Evolutionary conservation across 1,140 invertebrate species (phyloP), one percentile per base, ranked within the genome.

Genomic region (Bombyx mori): DNA sequence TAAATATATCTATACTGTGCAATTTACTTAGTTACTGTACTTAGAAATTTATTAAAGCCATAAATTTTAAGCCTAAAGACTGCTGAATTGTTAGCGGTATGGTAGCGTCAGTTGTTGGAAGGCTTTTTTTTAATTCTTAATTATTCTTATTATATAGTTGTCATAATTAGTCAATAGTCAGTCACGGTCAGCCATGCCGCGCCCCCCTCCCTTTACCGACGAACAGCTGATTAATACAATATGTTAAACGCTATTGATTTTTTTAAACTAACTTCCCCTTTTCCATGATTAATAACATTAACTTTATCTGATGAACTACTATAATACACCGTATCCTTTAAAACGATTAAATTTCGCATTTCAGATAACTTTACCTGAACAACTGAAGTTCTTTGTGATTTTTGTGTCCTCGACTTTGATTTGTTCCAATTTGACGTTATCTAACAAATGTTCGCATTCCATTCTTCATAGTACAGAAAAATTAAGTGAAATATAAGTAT

Each of bases 381-480:
- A 88, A 70, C 71, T 79, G 71, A 86, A 86, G 75, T 85, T 83
- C 84, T 88, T 88, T 88, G 86, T 86, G 81, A 78, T 79, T 61
- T 66, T 66, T 58, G 62, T 74, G 63, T 80, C 78, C 62, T 77
- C 78, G 73, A 82, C 80, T 70, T 88, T 85, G 76, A 89, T 77
- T 79, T 88, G 75, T 69, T 82, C 84, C 71, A 89, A 81, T 73
- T 89, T 89, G 69, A 90, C 87, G 85, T 90, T 89, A 82, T 89
- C 89, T 79, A 83, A 86, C 66, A 91, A 88, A 85, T 91, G 90
- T 72, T 89, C 83, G 82, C 90, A 91, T 88, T 90, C 90, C 90
- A 91, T 91, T 75, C 74, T 86, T 83, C 82, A 85, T 85, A 82
- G 81, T 82, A 82, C 67, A 62, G 26, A 35, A 35, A 35, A 35